Conservation (phyloP, 2,888 invertebrate genomes). For the Agrotis segetum region DNA sequence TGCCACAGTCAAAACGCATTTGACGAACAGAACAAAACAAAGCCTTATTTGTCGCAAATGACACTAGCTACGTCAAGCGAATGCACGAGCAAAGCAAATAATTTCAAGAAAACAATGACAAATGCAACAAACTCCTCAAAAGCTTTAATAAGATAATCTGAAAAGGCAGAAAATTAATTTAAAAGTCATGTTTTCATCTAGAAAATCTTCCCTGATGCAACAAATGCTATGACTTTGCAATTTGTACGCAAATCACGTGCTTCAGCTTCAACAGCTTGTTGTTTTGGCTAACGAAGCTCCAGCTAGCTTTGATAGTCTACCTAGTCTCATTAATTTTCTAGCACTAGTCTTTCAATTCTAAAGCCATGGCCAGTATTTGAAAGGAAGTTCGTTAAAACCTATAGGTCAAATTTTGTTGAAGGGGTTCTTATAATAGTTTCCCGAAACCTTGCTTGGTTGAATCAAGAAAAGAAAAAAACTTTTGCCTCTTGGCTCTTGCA, state of each 20-base stretch:
- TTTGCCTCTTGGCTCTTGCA: no score
- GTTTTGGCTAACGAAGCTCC: constrained; percentile 36
- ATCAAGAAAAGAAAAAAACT: no score
- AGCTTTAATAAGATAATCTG: neutral
- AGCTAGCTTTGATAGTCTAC: constrained; percentile 7
- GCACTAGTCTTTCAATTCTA: constrained; percentile 5
- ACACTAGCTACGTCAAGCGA: no score
- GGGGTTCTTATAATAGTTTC: neutral
- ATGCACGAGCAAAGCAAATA: no score
- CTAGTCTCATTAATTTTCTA: constrained; percentile 43
- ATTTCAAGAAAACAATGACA: no score
- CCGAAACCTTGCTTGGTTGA: no score
- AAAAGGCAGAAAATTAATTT: neutral
- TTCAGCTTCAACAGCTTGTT: constrained; percentile 8
- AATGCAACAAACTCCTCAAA: neutral
- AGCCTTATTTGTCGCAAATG: no score
- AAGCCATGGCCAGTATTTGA: neutral
- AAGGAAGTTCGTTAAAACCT: neutral
- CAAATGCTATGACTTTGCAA: constrained; percentile 1
- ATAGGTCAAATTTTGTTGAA: neutral
- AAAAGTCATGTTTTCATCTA: neutral
- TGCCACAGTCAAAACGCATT: no score
- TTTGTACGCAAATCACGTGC: constrained; percentile 35
- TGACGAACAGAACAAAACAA: no score
- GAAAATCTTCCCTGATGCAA: neutral